A percentile compares a stretch with the other conserved stretches of the same genome.
phyloP scores from a whole-genome alignment of 1,140 invertebrate genomes.

The Drosophila grimshawi region DNA sequence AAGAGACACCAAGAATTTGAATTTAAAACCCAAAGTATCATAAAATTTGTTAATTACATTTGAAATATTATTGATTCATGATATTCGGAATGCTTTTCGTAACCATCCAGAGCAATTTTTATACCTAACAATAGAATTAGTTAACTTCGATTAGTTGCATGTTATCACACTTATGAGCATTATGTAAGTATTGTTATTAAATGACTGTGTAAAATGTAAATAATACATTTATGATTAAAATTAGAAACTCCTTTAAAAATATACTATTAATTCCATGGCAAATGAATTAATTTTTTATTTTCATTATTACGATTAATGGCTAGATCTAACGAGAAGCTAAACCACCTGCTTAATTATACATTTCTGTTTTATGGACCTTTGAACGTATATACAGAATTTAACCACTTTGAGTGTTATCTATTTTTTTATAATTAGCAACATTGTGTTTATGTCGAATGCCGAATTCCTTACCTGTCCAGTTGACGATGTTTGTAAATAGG shows the following conservation, averaged over 20 bases:
- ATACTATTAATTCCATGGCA: no score
- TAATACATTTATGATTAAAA: constrained; percentile 2
- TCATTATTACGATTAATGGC: no score
- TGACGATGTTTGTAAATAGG: constrained; percentile 92
- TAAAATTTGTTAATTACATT: constrained; percentile 54
- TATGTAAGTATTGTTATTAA: constrained; percentile 4
- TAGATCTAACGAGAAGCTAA: no score
- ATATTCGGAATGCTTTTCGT: constrained; percentile 40
- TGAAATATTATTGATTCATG: constrained; percentile 41
- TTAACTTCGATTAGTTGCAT: constrained; percentile 40
- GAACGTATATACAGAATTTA: not conserved
- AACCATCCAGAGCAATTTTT: constrained; percentile 54
- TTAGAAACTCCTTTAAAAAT: not conserved
- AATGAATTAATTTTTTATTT: no score
- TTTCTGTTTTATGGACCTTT: not conserved
- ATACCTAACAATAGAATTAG: constrained; percentile 62
- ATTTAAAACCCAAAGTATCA: constrained; percentile 40
- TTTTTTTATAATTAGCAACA: not conserved
- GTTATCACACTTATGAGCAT: constrained; percentile 39
- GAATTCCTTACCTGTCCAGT: constrained; percentile 89
- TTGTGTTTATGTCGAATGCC: not conserved
- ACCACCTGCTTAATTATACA: not conserved
- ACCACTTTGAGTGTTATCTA: not conserved
- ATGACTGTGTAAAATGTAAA: not conserved
- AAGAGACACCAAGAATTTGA: constrained; percentile 46